A percentile compares a stretch with the other conserved stretches of the same genome.
These are phyloP conservation scores for Rhinichthys osculus DNA, from an alignment of 2,797 vertebrate genomes.

Conservation along the genomic window DNA sequence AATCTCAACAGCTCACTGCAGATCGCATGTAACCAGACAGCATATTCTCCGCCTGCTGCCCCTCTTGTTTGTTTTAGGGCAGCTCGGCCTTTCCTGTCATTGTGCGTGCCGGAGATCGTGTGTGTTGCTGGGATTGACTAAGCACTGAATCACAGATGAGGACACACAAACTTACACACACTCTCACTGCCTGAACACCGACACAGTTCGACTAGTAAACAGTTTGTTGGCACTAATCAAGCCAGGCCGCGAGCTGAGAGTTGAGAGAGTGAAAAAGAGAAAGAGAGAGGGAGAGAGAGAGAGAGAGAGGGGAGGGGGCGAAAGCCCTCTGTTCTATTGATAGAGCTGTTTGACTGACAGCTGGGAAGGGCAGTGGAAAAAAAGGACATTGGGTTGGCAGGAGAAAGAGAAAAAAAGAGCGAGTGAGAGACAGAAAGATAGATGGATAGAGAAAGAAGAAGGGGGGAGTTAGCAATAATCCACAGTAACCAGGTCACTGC, in stretches of 20 bases:
- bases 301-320: not conserved
- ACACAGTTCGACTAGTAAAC: slow-evolving; percentile 53
- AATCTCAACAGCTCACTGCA: slow-evolving; percentile 65
- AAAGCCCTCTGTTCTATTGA: slow-evolving; percentile 44
- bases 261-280: slow-evolving; percentile 23
- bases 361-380: slow-evolving; percentile 47
- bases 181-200: slow-evolving; percentile 39
- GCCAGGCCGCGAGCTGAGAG: slow-evolving; percentile 3
- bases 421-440: slow-evolving; percentile 53
- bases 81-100: slow-evolving; percentile 81
- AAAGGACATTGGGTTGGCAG: slow-evolving; percentile 55
- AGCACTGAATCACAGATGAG: slow-evolving; percentile 57
- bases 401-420: slow-evolving; percentile 38
- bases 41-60: slow-evolving; percentile 69
- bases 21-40: slow-evolving; percentile 63
- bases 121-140: slow-evolving; percentile 57
- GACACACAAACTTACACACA: not conserved
- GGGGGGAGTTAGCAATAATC: slow-evolving; percentile 43
- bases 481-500: slow-evolving; percentile 42
- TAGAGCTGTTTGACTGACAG: slow-evolving; percentile 48
- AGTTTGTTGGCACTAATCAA: slow-evolving; percentile 34
- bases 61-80: slow-evolving; percentile 72
- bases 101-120: slow-evolving; percentile 68
- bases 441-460: slow-evolving; percentile 40
- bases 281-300: not conserved